Percentiles rank a stretch among this genome's conserved stretches.
phyloP scores from a whole-genome alignment of 2,113 vertebrate genomes.

The Capra hircus region DNA sequence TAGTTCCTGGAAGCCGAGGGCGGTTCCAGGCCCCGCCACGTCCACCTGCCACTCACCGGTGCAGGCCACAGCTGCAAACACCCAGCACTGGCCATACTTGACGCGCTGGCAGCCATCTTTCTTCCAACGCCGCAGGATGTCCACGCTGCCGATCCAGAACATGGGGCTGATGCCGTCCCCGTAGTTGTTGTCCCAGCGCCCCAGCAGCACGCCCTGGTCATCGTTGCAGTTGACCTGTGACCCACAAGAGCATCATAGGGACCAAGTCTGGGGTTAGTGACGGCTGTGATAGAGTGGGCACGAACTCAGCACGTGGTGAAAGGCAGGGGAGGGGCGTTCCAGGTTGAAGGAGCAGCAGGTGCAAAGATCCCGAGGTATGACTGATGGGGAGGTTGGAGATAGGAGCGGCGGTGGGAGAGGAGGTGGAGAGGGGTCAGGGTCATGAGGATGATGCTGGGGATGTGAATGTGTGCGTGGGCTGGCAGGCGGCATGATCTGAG shows the following conservation, averaged over 20 bases:
- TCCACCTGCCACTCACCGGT: conserved; percentile 80
- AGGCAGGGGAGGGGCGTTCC: neutral
- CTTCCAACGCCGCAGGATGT: conserved; percentile 90
- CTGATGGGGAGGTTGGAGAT: fast-evolving
- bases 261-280: fast-evolving
- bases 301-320: fast-evolving
- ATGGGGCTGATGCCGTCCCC: conserved; percentile 87
- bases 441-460: neutral
- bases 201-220: conserved; percentile 88
- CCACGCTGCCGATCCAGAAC: conserved; percentile 92
- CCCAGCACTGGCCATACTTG: conserved; percentile 97
- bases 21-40: neutral
- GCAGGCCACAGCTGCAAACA: conserved; percentile 94
- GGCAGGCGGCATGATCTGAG: neutral
- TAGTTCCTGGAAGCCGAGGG: neutral
- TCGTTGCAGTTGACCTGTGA: conserved; percentile 93
- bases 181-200: conserved; percentile 87
- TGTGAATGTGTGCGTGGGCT: fast-evolving
- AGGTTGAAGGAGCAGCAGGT: neutral
- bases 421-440: neutral
- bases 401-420: too few relatives aligned
- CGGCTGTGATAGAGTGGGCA: fast-evolving
- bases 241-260: neutral
- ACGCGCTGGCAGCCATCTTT: conserved; percentile 84
- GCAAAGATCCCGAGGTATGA: neutral